phyloP scores from a whole-genome alignment of 2,888 invertebrate genomes.

The Caenorhabditis sp. region DNA sequence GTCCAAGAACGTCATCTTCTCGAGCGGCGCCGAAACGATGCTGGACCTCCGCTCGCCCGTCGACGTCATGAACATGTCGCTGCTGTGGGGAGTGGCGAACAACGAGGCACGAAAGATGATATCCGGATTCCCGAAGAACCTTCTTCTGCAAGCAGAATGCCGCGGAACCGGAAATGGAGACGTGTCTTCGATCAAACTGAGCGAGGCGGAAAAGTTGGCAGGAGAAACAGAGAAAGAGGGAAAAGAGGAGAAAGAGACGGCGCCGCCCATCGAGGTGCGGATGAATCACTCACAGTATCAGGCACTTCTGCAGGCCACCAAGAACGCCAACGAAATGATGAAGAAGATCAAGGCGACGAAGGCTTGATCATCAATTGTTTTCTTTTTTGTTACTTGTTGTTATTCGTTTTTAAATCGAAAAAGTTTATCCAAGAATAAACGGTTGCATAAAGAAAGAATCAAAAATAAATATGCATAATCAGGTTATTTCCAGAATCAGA shows the following conservation, averaged over 20 bases:
- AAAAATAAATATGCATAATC: slow-evolving; percentile 22
- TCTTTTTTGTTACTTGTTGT: slow-evolving; percentile 13
- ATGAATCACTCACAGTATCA: slow-evolving; percentile 51
- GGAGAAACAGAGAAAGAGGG: slow-evolving; percentile 11
- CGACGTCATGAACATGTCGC: slow-evolving; percentile 77
- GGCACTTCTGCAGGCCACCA: slow-evolving; percentile 48
- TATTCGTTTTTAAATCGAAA: not conserved
- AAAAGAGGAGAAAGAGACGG: slow-evolving; percentile 4
- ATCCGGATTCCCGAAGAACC: slow-evolving; percentile 67
- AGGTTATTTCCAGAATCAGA: slow-evolving; percentile 9
- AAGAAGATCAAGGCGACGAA: slow-evolving; percentile 30
- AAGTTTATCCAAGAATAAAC: slow-evolving; percentile 2
- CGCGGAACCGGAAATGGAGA: slow-evolving; percentile 73
- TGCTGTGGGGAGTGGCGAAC: slow-evolving; percentile 70
- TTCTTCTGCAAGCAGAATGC: slow-evolving; percentile 74
- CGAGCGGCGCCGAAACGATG: slow-evolving; percentile 68
- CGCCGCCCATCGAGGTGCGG: slow-evolving; percentile 48
- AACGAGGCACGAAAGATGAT: slow-evolving; percentile 68
- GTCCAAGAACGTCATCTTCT: slow-evolving; percentile 69
- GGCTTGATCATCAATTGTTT: not conserved
- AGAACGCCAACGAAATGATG: slow-evolving; percentile 53
- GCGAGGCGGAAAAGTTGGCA: slow-evolving; percentile 37
- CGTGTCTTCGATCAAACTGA: slow-evolving; percentile 60
- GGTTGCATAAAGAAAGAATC: slow-evolving; percentile 27
- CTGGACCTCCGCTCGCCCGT: slow-evolving; percentile 77